Conservation (phyloP, 2,888 invertebrate genomes). For the Philereme transversata region DNA sequence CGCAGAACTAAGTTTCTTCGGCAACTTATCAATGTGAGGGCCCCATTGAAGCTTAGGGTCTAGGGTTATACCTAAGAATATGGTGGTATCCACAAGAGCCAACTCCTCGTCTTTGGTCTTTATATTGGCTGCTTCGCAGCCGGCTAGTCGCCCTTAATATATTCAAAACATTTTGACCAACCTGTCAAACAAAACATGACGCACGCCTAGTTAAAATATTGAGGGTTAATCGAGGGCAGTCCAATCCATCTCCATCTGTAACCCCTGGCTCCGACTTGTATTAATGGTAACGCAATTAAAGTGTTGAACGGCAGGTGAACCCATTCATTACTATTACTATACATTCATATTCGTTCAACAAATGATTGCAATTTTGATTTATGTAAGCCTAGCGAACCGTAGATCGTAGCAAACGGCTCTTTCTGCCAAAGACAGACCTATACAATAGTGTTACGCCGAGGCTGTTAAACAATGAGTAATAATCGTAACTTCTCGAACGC, state of each 20-base stretch:
- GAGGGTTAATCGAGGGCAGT: conserved; percentile 56
- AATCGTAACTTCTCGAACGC: too few species aligned
- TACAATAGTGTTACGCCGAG: too few species aligned
- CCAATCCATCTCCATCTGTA: conserved; percentile 70
- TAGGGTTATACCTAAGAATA: too few species aligned
- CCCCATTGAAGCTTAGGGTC: too few species aligned
- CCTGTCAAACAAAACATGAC: conserved; percentile 21
- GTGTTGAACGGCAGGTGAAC: conserved; percentile 72
- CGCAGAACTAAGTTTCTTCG: too few species aligned
- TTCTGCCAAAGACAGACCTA: neutral
- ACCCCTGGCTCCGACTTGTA: conserved; percentile 65
- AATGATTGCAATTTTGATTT: conserved; percentile 25
- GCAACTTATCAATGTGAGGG: too few species aligned
- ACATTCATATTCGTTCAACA: conserved; percentile 18
- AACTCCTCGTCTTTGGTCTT: too few species aligned
- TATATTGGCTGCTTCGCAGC: too few species aligned
- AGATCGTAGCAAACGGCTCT: neutral
- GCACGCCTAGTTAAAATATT: conserved; percentile 51
- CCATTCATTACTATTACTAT: conserved; percentile 43
- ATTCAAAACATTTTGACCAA: conserved; percentile 18
- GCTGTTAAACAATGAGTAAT: too few species aligned
- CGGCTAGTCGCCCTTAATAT: neutral
- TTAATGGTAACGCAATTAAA: conserved; percentile 76
- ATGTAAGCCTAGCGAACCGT: conserved; percentile 5
- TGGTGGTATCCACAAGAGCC: too few species aligned